These are phyloP conservation scores for Fabriciana adippe DNA, from an alignment of 2,888 invertebrate species.

Conservation along the genomic window DNA sequence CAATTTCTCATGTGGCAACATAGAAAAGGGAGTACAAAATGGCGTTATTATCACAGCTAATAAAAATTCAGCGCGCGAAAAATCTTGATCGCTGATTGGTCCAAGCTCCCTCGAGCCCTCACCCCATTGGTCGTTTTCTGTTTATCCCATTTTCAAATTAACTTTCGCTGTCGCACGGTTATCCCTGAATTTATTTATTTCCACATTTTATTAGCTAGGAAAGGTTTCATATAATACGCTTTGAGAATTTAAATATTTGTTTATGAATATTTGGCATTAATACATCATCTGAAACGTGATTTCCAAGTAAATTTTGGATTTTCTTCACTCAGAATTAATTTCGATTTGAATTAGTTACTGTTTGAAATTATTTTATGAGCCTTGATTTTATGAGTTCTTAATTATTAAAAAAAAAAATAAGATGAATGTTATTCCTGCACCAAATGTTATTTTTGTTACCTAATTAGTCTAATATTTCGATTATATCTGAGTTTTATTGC, in stretches of 20 bases:
- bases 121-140: slow-evolving; percentile 69
- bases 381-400: too few species aligned
- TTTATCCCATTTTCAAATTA: slow-evolving; percentile 82
- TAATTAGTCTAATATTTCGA: too few species aligned
- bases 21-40: slow-evolving; percentile 73
- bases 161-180: slow-evolving; percentile 76
- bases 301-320: neutral
- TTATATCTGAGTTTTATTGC: too few species aligned
- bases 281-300: slow-evolving; percentile 9
- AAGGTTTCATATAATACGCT: slow-evolving; percentile 38
- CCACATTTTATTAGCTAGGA: slow-evolving; percentile 51
- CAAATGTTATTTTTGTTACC: too few species aligned
- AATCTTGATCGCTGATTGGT: slow-evolving; percentile 70
- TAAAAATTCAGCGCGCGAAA: slow-evolving; percentile 82
- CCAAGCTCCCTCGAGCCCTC: slow-evolving; percentile 62
- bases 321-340: too few species aligned
- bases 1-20: slow-evolving; percentile 55
- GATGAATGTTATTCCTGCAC: too few species aligned
- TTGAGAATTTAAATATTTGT: slow-evolving; percentile 33
- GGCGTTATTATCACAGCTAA: slow-evolving; percentile 80
- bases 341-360: too few species aligned
- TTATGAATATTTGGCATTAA: slow-evolving; percentile 8
- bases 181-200: slow-evolving; percentile 68
- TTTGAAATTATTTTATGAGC: too few species aligned
- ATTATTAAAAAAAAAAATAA: too few species aligned